Conservation (phyloP, 2,797 vertebrate species). For the Cheirogaleus major region DNA sequence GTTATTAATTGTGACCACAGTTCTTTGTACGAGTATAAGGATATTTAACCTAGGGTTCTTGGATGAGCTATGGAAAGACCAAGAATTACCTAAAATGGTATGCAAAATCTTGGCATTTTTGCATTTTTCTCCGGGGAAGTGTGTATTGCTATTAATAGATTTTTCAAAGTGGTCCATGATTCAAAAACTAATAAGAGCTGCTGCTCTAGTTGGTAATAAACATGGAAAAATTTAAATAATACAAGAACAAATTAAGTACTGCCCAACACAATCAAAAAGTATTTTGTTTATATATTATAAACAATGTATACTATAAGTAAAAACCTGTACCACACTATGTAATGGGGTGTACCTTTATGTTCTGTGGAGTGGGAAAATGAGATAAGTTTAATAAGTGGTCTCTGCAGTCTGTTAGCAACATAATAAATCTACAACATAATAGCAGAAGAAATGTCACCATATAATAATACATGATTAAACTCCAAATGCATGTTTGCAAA, state of each 20-base stretch:
- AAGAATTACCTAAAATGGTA: neutral
- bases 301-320: neutral
- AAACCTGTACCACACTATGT: neutral
- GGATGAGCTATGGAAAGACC: neutral
- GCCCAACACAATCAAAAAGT: neutral
- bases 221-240: neutral
- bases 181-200: constrained; percentile 7
- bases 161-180: constrained; percentile 39
- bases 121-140: neutral
- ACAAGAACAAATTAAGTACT: neutral
- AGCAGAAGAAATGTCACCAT: constrained; percentile 8
- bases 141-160: neutral
- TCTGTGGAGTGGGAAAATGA: neutral
- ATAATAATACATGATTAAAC: neutral
- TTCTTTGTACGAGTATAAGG: neutral
- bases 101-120: neutral
- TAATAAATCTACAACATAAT: neutral
- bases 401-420: neutral
- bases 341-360: neutral
- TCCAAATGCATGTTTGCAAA: constrained; percentile 2
- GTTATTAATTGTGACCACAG: neutral
- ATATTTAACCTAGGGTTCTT: neutral
- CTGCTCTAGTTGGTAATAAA: neutral
- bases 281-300: neutral
- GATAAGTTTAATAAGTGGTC: neutral